These are phyloP conservation scores for Troides helena DNA, from an alignment of 2,888 invertebrate genomes.

Conservation along the genomic window DNA sequence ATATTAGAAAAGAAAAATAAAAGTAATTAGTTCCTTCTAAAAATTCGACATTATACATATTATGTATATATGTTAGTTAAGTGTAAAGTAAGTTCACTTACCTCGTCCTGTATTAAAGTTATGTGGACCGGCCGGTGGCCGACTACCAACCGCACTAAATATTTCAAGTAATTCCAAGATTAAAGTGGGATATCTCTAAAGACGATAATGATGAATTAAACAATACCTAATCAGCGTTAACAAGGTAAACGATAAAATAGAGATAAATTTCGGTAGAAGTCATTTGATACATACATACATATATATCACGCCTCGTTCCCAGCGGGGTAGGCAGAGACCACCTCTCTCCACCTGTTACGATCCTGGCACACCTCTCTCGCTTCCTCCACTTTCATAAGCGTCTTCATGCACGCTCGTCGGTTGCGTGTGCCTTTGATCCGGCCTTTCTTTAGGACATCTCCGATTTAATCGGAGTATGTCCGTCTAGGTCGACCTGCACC, in stretches of 20 bases:
- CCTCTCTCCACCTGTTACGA: too few species aligned
- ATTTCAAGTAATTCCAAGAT: conserved; percentile 45
- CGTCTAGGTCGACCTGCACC: too few species aligned
- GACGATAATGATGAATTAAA: conserved; percentile 39
- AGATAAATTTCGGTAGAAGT: conserved; percentile 12
- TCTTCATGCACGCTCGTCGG: too few species aligned
- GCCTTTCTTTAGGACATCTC: too few species aligned
- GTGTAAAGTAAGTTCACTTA: conserved; percentile 40
- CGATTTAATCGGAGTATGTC: too few species aligned
- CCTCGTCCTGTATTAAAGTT: conserved; percentile 38
- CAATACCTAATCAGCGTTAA: conserved; percentile 36
- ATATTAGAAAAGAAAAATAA: background rate
- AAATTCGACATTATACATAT: background rate
- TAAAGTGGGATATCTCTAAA: conserved; percentile 40
- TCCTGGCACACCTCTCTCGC: too few species aligned
- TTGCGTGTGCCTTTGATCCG: too few species aligned
- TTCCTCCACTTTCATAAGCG: too few species aligned
- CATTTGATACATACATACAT: background rate
- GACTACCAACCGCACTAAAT: conserved; percentile 54
- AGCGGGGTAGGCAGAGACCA: too few species aligned
- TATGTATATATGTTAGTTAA: conserved; percentile 10
- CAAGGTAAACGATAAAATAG: conserved; percentile 32
- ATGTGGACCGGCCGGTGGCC: conserved; percentile 52
- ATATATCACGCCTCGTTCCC: too few species aligned
- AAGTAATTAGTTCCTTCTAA: background rate